These are phyloP conservation scores for Gymnodraco acuticeps DNA, from an alignment of 2,797 vertebrate species.

Conservation along the genomic window DNA sequence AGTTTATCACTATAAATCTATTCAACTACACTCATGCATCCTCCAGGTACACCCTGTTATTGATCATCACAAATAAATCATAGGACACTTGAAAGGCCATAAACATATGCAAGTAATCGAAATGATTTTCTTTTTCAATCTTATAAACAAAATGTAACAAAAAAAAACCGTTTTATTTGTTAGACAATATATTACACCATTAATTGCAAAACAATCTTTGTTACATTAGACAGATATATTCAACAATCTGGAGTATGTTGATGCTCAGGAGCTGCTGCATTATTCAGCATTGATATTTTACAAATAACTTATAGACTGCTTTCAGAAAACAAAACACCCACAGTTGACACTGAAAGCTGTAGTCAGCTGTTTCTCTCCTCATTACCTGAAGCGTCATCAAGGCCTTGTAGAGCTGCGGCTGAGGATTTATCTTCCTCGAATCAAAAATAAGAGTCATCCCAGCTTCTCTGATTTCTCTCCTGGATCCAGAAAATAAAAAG, in stretches of 20 bases:
- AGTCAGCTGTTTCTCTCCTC: slow-evolving; percentile 11
- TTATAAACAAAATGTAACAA: no score
- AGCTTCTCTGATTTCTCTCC: slow-evolving; percentile 84
- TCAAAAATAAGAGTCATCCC: slow-evolving; percentile 89
- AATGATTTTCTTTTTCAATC: no score
- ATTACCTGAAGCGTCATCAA: slow-evolving; percentile 88
- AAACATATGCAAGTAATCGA: neutral
- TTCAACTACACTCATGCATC: neutral
- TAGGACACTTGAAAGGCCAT: neutral
- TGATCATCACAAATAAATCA: neutral
- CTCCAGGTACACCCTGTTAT: neutral
- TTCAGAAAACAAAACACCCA: neutral
- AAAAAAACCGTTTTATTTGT: no score
- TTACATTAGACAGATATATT: neutral
- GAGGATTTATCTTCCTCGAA: slow-evolving; percentile 84
- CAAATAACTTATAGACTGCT: slow-evolving; percentile 14
- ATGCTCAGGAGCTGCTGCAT: slow-evolving; percentile 18
- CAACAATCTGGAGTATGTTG: neutral
- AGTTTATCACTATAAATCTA: neutral
- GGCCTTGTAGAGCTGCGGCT: slow-evolving; percentile 84
- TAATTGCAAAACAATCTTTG: neutral
- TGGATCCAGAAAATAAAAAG: slow-evolving; percentile 57
- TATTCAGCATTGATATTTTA: slow-evolving; percentile 38
- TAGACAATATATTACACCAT: neutral
- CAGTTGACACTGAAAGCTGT: slow-evolving; percentile 2